These are phyloP conservation scores for honey bee (Apis mellifera) DNA, from an alignment of 1,140 invertebrate species.

Conservation along the genomic window DNA sequence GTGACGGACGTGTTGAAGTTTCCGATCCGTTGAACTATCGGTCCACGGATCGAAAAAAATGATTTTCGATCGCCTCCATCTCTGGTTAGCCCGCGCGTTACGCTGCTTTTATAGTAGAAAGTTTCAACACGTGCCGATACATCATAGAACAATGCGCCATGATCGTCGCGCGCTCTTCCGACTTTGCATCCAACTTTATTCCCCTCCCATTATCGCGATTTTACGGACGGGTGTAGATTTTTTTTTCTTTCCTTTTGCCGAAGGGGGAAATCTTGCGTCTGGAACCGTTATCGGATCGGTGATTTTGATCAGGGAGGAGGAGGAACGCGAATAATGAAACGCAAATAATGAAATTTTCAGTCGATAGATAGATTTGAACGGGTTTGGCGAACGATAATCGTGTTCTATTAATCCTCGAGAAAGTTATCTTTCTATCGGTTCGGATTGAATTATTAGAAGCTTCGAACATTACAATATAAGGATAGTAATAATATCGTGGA, in stretches of 20 bases:
- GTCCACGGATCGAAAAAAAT: background rate
- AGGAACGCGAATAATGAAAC: too few species aligned
- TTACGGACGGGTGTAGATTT: too few species aligned
- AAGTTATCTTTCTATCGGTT: too few species aligned
- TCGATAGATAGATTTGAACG: too few species aligned
- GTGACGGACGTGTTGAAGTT: constrained; percentile 3
- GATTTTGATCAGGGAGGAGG: background rate
- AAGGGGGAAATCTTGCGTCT: background rate
- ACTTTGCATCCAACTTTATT: constrained; percentile 5
- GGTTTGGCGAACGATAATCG: too few species aligned
- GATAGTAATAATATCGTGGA: too few species aligned
- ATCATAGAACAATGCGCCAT: constrained; percentile 40
- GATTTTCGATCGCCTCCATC: constrained; percentile 22
- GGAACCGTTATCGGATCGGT: background rate
- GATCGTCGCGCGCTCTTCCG: constrained; percentile 7
- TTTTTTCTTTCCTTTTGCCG: too few species aligned
- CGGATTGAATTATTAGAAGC: too few species aligned
- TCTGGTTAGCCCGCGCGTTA: background rate
- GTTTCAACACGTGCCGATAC: constrained; percentile 34
- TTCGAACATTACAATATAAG: too few species aligned
- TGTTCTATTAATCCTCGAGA: too few species aligned
- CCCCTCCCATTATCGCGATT: constrained; percentile 10
- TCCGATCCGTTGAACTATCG: constrained; percentile 29
- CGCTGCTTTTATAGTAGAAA: constrained; percentile 50
- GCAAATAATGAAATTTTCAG: too few species aligned